These are phyloP conservation scores for Acrossocheilus fasciatus DNA, from an alignment of 2,797 vertebrate genomes.

Conservation along the genomic window DNA sequence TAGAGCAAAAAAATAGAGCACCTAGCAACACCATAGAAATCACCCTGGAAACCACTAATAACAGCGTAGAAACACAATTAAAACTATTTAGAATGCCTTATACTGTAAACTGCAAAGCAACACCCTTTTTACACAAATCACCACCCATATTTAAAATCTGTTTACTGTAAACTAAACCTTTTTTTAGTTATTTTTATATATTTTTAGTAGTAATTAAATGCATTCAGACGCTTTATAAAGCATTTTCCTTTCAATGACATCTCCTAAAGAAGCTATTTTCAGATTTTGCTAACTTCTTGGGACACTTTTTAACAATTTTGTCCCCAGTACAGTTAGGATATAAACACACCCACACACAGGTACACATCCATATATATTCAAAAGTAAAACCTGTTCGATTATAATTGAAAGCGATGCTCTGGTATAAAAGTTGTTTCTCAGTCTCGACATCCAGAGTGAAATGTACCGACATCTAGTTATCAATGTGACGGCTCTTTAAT, in stretches of 20 bases:
- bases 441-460: constrained; percentile 42
- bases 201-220: no score
- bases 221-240: neutral
- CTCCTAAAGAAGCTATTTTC: neutral
- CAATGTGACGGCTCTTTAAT: constrained; percentile 63
- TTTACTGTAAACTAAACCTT: no score
- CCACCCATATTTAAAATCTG: neutral
- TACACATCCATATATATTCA: neutral
- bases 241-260: neutral
- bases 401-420: constrained; percentile 44
- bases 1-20: no score
- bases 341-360: neutral
- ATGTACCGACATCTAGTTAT: constrained; percentile 58
- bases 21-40: no score
- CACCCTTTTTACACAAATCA: neutral
- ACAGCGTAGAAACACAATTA: no score
- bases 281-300: neutral
- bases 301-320: constrained; percentile 13
- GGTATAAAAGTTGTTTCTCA: constrained; percentile 18
- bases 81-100: no score
- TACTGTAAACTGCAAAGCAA: neutral
- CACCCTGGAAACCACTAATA: no score
- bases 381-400: neutral
- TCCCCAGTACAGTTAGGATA: constrained; percentile 23
- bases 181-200: no score